A percentile compares a stretch with the other conserved stretches of the same genome.
Conservation (phyloP, 2,888 invertebrate genomes). For the Brachyopa scutellaris region DNA sequence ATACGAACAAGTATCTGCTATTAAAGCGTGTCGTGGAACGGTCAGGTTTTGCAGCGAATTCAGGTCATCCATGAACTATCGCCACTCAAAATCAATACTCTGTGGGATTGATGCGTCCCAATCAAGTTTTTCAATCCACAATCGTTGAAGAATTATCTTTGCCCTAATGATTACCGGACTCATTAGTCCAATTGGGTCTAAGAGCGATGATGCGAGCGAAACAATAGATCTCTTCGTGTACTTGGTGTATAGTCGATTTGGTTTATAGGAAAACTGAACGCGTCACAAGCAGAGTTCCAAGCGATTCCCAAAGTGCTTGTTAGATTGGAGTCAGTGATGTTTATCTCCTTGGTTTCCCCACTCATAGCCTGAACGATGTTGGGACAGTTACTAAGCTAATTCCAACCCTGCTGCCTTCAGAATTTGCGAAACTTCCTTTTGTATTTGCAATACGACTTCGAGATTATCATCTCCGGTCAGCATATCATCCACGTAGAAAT, state of each 20-base stretch:
- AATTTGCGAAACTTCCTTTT: too few species aligned
- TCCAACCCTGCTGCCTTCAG: too few species aligned
- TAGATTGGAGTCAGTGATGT: background rate
- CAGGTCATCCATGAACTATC: constrained; percentile 14
- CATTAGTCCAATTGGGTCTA: constrained; percentile 49
- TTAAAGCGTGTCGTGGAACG: constrained; percentile 27
- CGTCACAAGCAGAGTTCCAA: background rate
- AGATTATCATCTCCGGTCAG: too few species aligned
- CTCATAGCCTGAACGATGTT: background rate
- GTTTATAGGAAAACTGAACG: background rate
- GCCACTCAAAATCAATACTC: background rate
- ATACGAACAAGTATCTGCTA: background rate
- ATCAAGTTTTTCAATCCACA: constrained; percentile 54
- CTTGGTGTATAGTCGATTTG: background rate
- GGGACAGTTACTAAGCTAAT: too few species aligned
- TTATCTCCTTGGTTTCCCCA: background rate
- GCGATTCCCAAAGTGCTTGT: constrained; percentile 28
- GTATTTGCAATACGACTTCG: too few species aligned
- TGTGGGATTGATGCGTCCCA: constrained; percentile 37
- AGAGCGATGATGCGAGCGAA: constrained; percentile 35
- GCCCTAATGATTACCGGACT: too few species aligned
- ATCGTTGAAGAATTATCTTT: constrained; percentile 62
- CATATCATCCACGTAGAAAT: too few species aligned
- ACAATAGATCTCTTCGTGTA: constrained; percentile 8
- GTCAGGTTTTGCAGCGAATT: background rate